Base-by-base conservation (phyloP, 2,797 vertebrate genomes). In the Meda fulgida region DNA sequence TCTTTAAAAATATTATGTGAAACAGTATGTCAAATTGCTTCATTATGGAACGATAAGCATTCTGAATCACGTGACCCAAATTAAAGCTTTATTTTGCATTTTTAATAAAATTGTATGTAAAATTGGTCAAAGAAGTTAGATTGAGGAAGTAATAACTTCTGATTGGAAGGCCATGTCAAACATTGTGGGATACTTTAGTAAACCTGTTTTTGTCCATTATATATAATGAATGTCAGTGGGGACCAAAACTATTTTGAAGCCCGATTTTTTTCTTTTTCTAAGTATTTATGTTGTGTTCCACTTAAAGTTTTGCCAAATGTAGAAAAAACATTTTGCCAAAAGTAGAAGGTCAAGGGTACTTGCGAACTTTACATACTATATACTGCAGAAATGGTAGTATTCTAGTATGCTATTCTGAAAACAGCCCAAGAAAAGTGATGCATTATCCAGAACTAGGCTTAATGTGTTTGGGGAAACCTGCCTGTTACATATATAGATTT, bases 391-490 rank as follows among this genome's bases (percentile, higher is more conserved):
- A 40, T 55, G n/a, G 11, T 10, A n/a, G 13, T 9, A 70, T 67
- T n/a, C 40, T 48, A 31, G 55, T 29, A 21, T 46, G 58, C 40
- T 48, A 3, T 67, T 31, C 46, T 11, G 23, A 29, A 60, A 38
- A 16, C 43, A 8, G 36, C 16, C 48, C n/a, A 58, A 36, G 29
- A 51, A 34, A 66, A 38, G 0, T 36, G 40, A 83, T 66, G 71
- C 26, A 46, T 83, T 76, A 23, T 76, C 81, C 71, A 83, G 81
- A 83, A 19, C 53, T 43, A 31, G 31, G 21, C 71, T 75, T 65
- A 43, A 82, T 73, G 38, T 48, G 36, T 73, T 60, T 60, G 53
- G 23, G 66, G 29, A 63, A 43, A 31, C 69, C 29, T 0, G 0
- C 26, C 69, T 23, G 38, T 72, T 40, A 23, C 46, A 34, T 40